phyloP scores from a whole-genome alignment of 2,797 vertebrate genomes.

The Phataginus tricuspis region DNA sequence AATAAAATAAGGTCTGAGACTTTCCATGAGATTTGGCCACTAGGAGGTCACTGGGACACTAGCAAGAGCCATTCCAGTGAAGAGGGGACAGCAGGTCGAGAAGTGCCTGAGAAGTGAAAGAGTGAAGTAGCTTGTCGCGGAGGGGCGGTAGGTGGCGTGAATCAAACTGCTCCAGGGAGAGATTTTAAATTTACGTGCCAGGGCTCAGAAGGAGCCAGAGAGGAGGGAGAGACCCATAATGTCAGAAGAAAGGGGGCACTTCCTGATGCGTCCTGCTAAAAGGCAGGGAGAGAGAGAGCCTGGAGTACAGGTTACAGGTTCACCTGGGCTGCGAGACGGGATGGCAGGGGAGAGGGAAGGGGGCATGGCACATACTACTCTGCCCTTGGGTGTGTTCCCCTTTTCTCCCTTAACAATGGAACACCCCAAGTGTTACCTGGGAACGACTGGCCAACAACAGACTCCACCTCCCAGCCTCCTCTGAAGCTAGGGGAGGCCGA shows the following conservation, averaged over 20 bases:
- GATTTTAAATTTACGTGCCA: not conserved
- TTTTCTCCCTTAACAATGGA: not conserved
- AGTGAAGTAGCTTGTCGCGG: not conserved
- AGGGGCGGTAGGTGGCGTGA: not conserved
- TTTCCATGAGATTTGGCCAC: not conserved
- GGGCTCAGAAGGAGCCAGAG: not conserved
- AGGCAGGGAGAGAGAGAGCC: not conserved
- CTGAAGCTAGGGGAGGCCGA: not conserved
- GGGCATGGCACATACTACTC: not conserved
- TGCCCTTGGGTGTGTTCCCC: too few species aligned
- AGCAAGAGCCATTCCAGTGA: not conserved
- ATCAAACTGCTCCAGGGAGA: not conserved
- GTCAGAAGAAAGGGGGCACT: not conserved
- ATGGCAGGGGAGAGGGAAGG: not conserved
- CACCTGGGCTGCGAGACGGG: not conserved
- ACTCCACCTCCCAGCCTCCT: not conserved
- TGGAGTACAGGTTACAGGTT: not conserved
- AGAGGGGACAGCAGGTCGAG: not conserved
- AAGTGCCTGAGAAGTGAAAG: not conserved
- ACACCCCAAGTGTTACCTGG: not conserved
- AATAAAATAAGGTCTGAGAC: not conserved
- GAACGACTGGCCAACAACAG: not conserved
- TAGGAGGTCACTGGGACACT: not conserved
- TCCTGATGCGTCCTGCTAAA: not conserved
- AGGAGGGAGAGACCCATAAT: not conserved